phyloP scores from a whole-genome alignment of 2,888 invertebrate genomes.

The Malthinus seriepunctatus region DNA sequence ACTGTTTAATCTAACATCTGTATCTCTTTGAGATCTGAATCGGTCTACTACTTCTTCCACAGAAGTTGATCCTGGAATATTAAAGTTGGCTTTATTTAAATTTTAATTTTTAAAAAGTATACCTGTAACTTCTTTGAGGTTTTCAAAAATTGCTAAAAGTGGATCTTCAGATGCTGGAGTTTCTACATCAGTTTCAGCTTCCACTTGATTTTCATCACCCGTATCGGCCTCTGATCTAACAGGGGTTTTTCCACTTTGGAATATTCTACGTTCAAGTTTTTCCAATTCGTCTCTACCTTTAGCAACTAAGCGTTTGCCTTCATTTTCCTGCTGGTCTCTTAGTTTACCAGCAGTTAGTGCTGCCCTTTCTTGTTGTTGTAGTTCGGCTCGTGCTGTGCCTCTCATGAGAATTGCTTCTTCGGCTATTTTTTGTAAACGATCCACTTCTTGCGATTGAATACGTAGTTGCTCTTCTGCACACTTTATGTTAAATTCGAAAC shows the following conservation, averaged over 20 bases:
- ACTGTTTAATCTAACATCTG: constrained; percentile 69
- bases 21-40: constrained; percentile 74
- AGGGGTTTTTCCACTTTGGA: constrained; percentile 61
- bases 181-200: constrained; percentile 8
- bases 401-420: constrained; percentile 75
- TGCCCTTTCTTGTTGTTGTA: constrained; percentile 71
- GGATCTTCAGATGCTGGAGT: constrained; percentile 49
- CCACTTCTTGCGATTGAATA: constrained; percentile 75
- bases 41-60: constrained; percentile 75
- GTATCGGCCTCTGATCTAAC: constrained; percentile 47
- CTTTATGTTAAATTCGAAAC: constrained; percentile 73
- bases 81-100: not conserved
- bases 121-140: constrained; percentile 77
- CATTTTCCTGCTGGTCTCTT: constrained; percentile 65
- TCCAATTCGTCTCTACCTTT: constrained; percentile 75
- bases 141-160: constrained; percentile 70
- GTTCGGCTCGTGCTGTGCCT: constrained; percentile 67
- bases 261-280: constrained; percentile 75
- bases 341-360: constrained; percentile 69
- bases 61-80: constrained; percentile 66
- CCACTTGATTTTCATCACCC: constrained; percentile 38
- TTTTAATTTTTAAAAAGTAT: constrained; percentile 6
- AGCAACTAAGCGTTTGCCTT: constrained; percentile 71
- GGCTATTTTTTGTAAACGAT: constrained; percentile 70
- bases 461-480: constrained; percentile 68